Conservation (phyloP, 2,888 invertebrate species). For the Aplocera efformata region DNA sequence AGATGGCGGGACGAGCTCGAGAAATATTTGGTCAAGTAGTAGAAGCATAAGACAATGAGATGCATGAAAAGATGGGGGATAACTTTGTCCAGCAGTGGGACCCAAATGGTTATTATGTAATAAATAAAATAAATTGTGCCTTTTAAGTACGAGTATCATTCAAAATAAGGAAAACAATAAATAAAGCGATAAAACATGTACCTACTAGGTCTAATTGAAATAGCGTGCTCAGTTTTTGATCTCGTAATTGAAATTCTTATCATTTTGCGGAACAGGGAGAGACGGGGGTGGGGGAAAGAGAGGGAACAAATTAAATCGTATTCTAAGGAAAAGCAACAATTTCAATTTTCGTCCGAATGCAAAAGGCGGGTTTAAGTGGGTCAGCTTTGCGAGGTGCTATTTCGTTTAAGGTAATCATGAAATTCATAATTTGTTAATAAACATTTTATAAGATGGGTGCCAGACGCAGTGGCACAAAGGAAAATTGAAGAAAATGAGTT, state of each 20-base stretch:
- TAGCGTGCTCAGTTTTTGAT: constrained; percentile 21
- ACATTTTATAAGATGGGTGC: constrained; percentile 12
- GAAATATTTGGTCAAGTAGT: too few relatives aligned
- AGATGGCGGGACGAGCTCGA: too few relatives aligned
- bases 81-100: too few relatives aligned
- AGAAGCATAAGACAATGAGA: too few relatives aligned
- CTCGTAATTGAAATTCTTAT: constrained; percentile 28
- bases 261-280: constrained; percentile 15
- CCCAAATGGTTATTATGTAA: too few relatives aligned
- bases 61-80: too few relatives aligned
- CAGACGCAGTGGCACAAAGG: too few relatives aligned
- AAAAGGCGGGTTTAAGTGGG: constrained; percentile 24
- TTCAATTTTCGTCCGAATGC: constrained; percentile 24
- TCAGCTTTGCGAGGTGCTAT: constrained; percentile 19
- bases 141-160: too few relatives aligned
- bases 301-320: constrained; percentile 14
- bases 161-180: background rate
- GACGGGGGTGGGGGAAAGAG: constrained; percentile 1
- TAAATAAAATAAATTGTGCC: too few relatives aligned
- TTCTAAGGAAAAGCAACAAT: constrained; percentile 23
- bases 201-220: constrained; percentile 23
- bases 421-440: constrained; percentile 12
- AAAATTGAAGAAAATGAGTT: too few relatives aligned
- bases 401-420: constrained; percentile 12
- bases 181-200: background rate